phyloP scores from a whole-genome alignment of 2,888 invertebrate genomes.

The Pammene fasciana region DNA sequence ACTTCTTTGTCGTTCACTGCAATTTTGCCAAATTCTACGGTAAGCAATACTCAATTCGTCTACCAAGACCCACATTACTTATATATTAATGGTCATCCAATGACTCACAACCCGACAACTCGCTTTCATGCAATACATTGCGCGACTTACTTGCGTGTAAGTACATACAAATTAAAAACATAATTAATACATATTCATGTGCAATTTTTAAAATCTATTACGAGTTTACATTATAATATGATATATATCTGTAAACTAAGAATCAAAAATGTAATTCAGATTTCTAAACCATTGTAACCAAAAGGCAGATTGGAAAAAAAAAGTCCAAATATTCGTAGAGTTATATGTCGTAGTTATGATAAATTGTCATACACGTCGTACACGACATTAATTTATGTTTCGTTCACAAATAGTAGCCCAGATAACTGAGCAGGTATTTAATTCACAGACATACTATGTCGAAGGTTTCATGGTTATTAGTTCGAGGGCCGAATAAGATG shows the following conservation, averaged over 20 bases:
- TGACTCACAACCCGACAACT: slow-evolving; percentile 59
- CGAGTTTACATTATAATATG: not conserved
- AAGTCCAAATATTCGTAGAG: not conserved
- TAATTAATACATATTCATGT: slow-evolving; percentile 38
- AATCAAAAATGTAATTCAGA: not conserved
- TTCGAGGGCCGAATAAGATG: not conserved
- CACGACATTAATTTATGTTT: not conserved
- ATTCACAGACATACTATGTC: not conserved
- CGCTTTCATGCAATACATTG: slow-evolving; percentile 71
- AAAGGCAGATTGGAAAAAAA: not conserved
- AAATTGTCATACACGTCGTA: too few species aligned
- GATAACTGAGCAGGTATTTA: not conserved
- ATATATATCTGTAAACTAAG: slow-evolving; percentile 1
- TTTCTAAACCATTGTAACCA: not conserved
- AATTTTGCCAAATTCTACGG: slow-evolving; percentile 74
- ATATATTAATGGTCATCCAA: slow-evolving; percentile 55
- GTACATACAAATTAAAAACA: slow-evolving; percentile 51
- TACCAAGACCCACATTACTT: slow-evolving; percentile 60
- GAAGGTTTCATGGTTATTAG: not conserved
- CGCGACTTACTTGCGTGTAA: slow-evolving; percentile 58
- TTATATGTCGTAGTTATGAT: too few species aligned
- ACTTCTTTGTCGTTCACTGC: slow-evolving; percentile 50
- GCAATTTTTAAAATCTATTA: slow-evolving; percentile 16
- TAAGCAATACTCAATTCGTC: slow-evolving; percentile 63
- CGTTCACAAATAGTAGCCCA: not conserved